Percentiles rank a stretch among this genome's conserved stretches.
phyloP scores from a whole-genome alignment of 2,797 vertebrate genomes.

The Liasis olivaceus region DNA sequence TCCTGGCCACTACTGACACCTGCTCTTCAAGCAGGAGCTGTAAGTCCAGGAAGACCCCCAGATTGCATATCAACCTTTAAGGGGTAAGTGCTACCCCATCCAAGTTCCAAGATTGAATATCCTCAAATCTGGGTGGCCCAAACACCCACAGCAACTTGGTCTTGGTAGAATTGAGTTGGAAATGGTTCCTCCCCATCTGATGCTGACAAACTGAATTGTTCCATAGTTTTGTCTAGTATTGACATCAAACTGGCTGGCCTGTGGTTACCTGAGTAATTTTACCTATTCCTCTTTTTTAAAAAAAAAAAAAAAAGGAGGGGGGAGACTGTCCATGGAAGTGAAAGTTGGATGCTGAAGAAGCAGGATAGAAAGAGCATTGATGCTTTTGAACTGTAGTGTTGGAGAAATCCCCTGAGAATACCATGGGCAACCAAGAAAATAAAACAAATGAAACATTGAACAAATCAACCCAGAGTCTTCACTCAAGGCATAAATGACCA shows the following conservation, averaged over 20 bases:
- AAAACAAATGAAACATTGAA: neutral
- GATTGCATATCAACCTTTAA: neutral
- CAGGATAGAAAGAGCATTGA: neutral
- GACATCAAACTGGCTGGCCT: neutral
- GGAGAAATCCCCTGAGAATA: neutral
- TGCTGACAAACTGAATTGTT: neutral
- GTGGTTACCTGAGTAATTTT: neutral
- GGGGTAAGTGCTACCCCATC: neutral
- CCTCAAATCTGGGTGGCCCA: neutral
- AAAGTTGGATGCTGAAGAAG: neutral
- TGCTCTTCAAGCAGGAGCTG: too few relatives aligned
- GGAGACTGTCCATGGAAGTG: neutral
- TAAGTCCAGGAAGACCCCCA: too few relatives aligned
- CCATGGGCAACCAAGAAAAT: neutral
- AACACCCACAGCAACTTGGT: neutral
- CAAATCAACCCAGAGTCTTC: neutral
- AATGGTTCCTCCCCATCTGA: neutral
- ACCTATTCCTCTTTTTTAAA: neutral
- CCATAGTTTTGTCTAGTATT: neutral
- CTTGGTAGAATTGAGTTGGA: neutral
- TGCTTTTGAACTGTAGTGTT: neutral
- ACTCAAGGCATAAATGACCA: neutral
- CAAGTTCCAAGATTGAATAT: neutral
- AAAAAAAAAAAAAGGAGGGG: neutral
- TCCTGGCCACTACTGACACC: too few relatives aligned